phyloP scores from a whole-genome alignment of 2,113 vertebrate species.

The Periophthalmodon schlosseri region DNA sequence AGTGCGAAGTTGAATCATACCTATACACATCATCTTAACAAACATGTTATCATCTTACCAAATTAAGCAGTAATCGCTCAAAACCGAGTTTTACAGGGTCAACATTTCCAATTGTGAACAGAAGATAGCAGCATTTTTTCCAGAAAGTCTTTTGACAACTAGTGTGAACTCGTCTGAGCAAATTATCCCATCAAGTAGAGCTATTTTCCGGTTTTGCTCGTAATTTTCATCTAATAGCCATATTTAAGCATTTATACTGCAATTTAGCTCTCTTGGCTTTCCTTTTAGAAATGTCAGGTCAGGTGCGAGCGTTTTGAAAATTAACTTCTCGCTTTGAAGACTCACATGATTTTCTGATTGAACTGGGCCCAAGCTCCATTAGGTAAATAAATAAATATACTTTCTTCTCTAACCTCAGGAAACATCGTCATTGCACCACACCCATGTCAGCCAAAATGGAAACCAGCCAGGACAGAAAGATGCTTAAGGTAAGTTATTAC shows the following conservation, averaged over 20 bases:
- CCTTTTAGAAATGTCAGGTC: not conserved
- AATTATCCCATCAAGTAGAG: not conserved
- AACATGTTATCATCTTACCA: too few relatives aligned
- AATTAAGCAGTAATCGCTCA: too few relatives aligned
- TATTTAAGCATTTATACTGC: not conserved
- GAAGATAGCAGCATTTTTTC: not conserved
- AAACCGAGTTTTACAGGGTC: not conserved
- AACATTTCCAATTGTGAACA: not conserved
- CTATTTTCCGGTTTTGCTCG: not conserved
- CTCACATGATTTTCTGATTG: not conserved
- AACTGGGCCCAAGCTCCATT: not conserved
- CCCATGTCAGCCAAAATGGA: not conserved
- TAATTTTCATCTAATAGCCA: not conserved
- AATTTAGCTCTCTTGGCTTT: not conserved
- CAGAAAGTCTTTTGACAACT: not conserved
- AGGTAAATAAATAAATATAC: not conserved
- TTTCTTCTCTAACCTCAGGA: not conserved
- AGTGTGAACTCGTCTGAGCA: not conserved
- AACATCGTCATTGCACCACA: not conserved
- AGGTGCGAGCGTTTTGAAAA: not conserved
- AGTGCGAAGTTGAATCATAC: too few relatives aligned
- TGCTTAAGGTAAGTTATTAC: slow-evolving; percentile 24
- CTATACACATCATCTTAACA: too few relatives aligned
- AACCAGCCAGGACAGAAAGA: slow-evolving; percentile 1
- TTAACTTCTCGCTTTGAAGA: not conserved